Evolutionary conservation across 2,113 vertebrate genomes (phyloP), one percentile per base, ranked within the genome.

Genomic region (Hemiprocne comata): DNA sequence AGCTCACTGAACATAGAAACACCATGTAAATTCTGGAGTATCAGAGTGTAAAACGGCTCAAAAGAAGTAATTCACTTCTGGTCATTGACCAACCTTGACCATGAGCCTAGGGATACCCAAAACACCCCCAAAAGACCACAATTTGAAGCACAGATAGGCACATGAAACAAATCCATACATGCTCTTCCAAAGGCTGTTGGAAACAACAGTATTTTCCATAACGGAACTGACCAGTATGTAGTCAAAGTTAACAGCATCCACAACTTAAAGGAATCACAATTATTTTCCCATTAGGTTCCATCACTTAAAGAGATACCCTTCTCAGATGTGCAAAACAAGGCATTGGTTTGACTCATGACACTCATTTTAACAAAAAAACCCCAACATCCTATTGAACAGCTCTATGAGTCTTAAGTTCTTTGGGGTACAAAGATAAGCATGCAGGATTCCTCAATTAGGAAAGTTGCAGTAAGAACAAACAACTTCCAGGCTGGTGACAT

Each of bases 401-500:
- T 28, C 90, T 11, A 28, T 3, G 38, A 75, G 76, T 58, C 50
- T 57, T 13, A 65, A 82, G 66, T 55, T 88, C 73, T 67, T 23
- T 23, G 79, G 87, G 93, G 69, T 57, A 53, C 90, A 81, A 67
- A 81, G 60, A 79, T 53, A 84, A 75, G 61, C 31, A 8, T 1
- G 12, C 67, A 85, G 58, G 54, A 91, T 72, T 60, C 77, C 80
- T 94, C 65, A 73, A 11, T 29, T 15, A 55, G 6, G 74, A 82
- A 92, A 86, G 85, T 77, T 86, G 24, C 89, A 90, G 21, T 34
- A 54, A 2, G 95, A 93, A 95, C 72, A 95, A 79, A 93, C 67
- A 95, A 95, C 93, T 94, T 86, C 31, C 89, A 93, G 76, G 14
- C 75, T 84, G 72, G 62, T 2, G 13, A 95, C 95, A 96, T 96